A percentile compares a stretch with the other conserved stretches of the same genome.
Conservation (phyloP, 2,113 vertebrate species). For the Lota lota region DNA sequence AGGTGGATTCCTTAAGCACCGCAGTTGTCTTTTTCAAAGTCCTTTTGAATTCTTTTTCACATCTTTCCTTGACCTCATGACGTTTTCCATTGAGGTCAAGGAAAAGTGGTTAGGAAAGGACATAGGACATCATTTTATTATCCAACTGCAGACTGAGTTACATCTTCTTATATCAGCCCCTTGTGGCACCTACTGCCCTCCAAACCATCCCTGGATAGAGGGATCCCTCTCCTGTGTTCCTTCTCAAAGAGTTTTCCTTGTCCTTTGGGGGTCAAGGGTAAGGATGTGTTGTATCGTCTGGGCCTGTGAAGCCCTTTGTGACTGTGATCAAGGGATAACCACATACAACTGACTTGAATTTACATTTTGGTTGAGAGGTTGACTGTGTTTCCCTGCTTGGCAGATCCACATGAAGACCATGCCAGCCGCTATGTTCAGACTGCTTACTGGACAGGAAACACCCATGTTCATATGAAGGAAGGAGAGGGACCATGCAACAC, state of each 20-base stretch:
- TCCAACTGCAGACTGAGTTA: no score
- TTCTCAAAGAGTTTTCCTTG: background rate
- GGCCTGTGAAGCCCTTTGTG: no score
- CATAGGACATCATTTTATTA: no score
- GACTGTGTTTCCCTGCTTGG: background rate
- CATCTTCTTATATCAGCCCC: background rate
- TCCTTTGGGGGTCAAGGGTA: background rate
- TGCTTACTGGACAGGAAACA: constrained; percentile 97
- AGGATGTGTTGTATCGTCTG: background rate
- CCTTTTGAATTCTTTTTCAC: no score
- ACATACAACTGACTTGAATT: background rate
- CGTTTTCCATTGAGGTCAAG: no score
- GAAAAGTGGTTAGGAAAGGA: no score
- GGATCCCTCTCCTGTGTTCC: no score
- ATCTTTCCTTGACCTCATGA: no score
- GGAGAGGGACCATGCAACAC: constrained; percentile 22
- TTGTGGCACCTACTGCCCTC: no score
- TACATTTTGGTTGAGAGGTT: background rate
- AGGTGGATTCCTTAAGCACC: no score
- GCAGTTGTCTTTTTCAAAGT: no score
- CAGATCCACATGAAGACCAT: constrained; percentile 99
- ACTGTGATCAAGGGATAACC: background rate
- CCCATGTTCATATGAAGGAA: constrained; percentile 89
- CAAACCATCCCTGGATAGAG: background rate
- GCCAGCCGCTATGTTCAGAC: constrained; percentile 98